These are phyloP conservation scores for Halictus ligatus DNA, from an alignment of 2,888 invertebrate species.

Conservation along the genomic window DNA sequence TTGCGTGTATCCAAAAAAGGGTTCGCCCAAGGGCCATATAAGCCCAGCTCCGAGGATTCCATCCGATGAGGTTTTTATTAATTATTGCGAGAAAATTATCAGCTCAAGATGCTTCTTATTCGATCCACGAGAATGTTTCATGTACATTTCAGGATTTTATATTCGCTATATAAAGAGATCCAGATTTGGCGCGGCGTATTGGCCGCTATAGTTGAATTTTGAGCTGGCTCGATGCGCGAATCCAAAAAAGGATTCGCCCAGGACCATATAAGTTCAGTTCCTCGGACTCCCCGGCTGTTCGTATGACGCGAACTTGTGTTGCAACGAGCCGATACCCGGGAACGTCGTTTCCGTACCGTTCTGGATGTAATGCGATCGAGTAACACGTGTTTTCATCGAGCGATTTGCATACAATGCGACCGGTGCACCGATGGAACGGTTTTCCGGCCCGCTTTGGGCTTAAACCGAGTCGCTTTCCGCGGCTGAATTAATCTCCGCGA, in stretches of 20 bases:
- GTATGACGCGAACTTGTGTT: constrained; percentile 2
- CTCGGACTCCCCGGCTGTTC: not conserved
- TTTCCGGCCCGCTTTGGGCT: constrained; percentile 21
- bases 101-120: no score
- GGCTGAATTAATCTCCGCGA: not conserved
- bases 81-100: no score
- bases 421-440: constrained; percentile 5
- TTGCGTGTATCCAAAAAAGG: no score
- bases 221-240: not conserved
- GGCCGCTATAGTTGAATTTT: not conserved
- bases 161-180: no score
- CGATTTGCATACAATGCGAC: constrained; percentile 34
- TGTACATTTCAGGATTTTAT: no score
- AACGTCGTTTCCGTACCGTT: constrained; percentile 17
- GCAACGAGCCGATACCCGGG: not conserved
- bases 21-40: no score
- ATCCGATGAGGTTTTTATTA: no score
- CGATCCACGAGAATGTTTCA: no score
- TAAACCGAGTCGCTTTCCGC: constrained; percentile 3
- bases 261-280: not conserved
- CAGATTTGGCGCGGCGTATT: not conserved
- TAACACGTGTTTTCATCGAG: constrained; percentile 21
- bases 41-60: no score
- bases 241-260: not conserved
- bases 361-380: constrained; percentile 1